These are phyloP conservation scores for Dipodomys spectabilis DNA, from an alignment of 2,113 vertebrate species.

Conservation along the genomic window DNA sequence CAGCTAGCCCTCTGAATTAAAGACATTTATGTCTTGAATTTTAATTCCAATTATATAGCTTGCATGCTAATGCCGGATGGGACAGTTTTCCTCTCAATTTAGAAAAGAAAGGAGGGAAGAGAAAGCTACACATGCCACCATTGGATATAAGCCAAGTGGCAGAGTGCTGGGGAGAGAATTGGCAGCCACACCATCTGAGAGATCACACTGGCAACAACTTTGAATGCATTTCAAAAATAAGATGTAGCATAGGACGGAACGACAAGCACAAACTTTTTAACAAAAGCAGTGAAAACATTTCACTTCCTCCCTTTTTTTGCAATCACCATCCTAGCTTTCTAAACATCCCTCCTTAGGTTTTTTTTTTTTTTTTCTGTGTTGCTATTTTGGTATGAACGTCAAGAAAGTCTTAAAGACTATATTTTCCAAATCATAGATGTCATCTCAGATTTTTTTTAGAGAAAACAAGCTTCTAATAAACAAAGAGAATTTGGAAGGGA, in stretches of 20 bases:
- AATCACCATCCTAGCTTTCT: slow-evolving; percentile 75
- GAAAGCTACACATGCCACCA: slow-evolving; percentile 70
- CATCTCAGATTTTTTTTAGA: neutral
- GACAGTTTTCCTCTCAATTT: slow-evolving; percentile 80
- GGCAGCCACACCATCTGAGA: slow-evolving; percentile 68
- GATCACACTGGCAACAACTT: slow-evolving; percentile 73
- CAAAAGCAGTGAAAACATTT: slow-evolving; percentile 77
- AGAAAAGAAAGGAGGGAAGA: slow-evolving; percentile 57
- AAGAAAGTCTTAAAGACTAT: slow-evolving; percentile 75
- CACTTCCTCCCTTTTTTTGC: slow-evolving; percentile 40
- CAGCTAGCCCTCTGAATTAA: slow-evolving; percentile 75
- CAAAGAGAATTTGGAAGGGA: slow-evolving; percentile 18
- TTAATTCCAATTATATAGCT: slow-evolving; percentile 80
- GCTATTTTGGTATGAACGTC: slow-evolving; percentile 83
- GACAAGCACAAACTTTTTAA: slow-evolving; percentile 83
- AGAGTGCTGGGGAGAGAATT: slow-evolving; percentile 69
- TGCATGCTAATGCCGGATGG: slow-evolving; percentile 65
- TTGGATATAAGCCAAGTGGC: slow-evolving; percentile 74
- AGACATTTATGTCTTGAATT: slow-evolving; percentile 71
- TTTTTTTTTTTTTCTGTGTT: slow-evolving; percentile 74
- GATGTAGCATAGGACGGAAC: slow-evolving; percentile 71
- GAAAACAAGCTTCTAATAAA: slow-evolving; percentile 45
- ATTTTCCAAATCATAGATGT: slow-evolving; percentile 78
- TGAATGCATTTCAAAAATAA: slow-evolving; percentile 73
- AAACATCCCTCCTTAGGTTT: slow-evolving; percentile 83